Evolutionary conservation across 2,797 vertebrate genomes (phyloP), one percentile per base, ranked within the genome.

Genomic region (Orestias chungarensis): DNA sequence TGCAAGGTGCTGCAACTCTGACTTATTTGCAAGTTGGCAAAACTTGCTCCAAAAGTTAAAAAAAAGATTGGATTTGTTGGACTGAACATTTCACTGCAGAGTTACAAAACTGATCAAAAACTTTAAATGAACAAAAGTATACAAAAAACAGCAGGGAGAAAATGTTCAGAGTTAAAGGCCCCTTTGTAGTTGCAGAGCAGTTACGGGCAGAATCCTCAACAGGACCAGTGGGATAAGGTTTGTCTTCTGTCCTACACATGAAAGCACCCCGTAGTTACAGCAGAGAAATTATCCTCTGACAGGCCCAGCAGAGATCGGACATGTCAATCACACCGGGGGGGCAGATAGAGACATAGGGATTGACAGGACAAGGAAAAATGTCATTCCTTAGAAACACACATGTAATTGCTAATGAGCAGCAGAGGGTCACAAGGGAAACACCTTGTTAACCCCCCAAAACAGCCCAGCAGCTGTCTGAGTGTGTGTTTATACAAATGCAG

Each of bases 391-490:
- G 78, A 87, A 78, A 86, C 66, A 81, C 79, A 79, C 78, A 76
- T 73, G 80, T 73, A 80, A 78, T 83, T 82, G 57, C 79, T 90
- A 92, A 91, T 91, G 89, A 91, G 76, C 82, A 75, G 74, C 84
- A 75, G 70, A 54, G 67, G 77, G 83, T 89, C 81, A 82, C 69
- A n/a, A 54, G 55, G 86, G 78, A 79, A 78, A 83, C 69, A 80
- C 79, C 70, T 64, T 82, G 81, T 86, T 78, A 78, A 80, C 75
- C 80, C 76, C 80, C 77, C n/a, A n/a, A 77, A 74, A 76, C 70
- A 86, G 79, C 80, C 82, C 77, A 75, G 85, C 75, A 85, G 80
- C 78, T 88, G 87, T 84, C 66, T 74, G 66, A 73, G 68, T 79
- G 70, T 73, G 57, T 72, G 10, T 72, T 6, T 70, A 25, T 71